A percentile compares a stretch with the other conserved stretches of the same genome.
Evolutionary conservation across 2,888 invertebrate genomes (phyloP).

Genomic region (Listrodromus nycthemerus): DNA sequence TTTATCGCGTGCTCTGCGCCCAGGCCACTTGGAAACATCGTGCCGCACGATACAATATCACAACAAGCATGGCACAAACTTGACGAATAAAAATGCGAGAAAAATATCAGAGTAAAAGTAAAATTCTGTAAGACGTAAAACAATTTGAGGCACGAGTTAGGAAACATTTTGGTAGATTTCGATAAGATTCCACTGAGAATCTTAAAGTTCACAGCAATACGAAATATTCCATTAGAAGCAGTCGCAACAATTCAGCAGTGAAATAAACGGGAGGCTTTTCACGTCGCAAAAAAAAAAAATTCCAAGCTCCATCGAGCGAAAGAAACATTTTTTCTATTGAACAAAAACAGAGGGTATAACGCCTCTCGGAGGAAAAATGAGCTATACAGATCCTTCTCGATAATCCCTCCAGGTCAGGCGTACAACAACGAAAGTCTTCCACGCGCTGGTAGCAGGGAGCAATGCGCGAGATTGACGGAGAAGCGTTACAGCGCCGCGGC

Average conservation of each 20-base stretch:
- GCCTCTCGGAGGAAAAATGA: background rate
- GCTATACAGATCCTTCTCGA: conserved; percentile 56
- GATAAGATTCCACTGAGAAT: background rate
- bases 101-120: too few species aligned
- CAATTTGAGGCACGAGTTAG: too few species aligned
- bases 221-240: background rate
- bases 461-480: conserved; percentile 77
- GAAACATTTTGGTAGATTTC: too few species aligned
- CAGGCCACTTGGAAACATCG: too few species aligned
- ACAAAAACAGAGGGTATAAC: background rate
- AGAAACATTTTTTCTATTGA: background rate
- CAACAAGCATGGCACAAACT: too few species aligned
- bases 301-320: background rate
- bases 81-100: too few species aligned
- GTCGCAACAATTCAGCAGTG: conserved; percentile 42
- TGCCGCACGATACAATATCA: too few species aligned
- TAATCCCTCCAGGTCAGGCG: conserved; percentile 74
- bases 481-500: conserved; percentile 81
- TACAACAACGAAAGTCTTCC: conserved; percentile 80
- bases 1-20: too few species aligned
- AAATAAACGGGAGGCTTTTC: conserved; percentile 45
- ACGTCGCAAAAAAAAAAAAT: background rate
- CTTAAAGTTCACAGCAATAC: background rate
- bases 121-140: too few species aligned
- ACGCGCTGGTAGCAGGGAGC: conserved; percentile 75